Base-by-base conservation (phyloP, 1,140 invertebrate genomes). In the Sinonovacula constricta region DNA sequence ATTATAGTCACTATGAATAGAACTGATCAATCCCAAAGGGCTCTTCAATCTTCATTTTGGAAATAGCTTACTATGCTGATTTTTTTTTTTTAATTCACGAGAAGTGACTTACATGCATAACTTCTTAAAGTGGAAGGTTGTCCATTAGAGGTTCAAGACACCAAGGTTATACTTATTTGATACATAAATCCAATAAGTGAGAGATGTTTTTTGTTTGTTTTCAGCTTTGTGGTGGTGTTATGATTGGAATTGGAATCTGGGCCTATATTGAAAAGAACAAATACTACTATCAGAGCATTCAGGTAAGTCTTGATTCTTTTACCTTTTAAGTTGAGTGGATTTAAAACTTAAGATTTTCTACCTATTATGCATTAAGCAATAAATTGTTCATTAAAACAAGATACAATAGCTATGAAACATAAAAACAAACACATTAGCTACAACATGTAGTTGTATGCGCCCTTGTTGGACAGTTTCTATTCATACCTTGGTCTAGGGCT, bases 241-340 rank as follows among this genome's bases (percentile, higher is more conserved):
- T 98, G n/a, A 94, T 98, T 67, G 96, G 94, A 36, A 94, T 97
- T 72, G 97, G 97, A 28, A 91, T 96, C 0, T 98, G 97, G 92
- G 96, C 97, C 10, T 97, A 97, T 88, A 94, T 96, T 76, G 96
- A 98, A 86, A 97, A 97, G 93, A 96, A 95, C 93, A 95, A 95
- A 88, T 94, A 95, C 36, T 94, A 94, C 74, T 82, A 87, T 34
- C 93, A 95, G 45, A 94, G 95, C 91, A 91, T 98, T 56, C 94
- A 76, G 72, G 72, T 75, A 54, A 56, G 49, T 22, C 2, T 36
- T 45, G 7, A 10, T 45, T 45, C 18, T 45, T 45, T 45, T 45
- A 10, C 18, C 18, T 45, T 45, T 45, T 45, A n/a, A n/a, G n/a
- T n/a, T n/a, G n/a, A n/a, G n/a, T n/a, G n/a, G n/a, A n/a, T n/a